These are phyloP conservation scores for Cichladusa arquata DNA, from an alignment of 2,113 vertebrate species.

Conservation along the genomic window DNA sequence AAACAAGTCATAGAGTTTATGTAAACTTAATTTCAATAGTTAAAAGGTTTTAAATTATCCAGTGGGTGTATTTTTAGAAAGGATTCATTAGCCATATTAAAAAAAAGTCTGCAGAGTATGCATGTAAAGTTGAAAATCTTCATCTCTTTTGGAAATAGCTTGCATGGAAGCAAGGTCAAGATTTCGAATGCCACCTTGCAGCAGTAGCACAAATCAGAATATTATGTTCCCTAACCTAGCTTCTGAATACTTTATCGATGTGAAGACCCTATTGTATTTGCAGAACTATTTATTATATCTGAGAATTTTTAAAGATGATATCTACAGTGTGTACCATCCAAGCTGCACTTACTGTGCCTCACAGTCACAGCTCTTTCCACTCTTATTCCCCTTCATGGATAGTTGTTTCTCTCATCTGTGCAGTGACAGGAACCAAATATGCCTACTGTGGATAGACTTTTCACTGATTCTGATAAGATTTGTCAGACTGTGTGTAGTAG, in stretches of 20 bases:
- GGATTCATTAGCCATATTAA: background rate
- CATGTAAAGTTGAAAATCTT: background rate
- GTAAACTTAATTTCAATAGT: background rate
- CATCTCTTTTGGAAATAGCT: background rate
- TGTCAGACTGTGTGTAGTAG: background rate
- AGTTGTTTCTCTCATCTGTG: background rate
- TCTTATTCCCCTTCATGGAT: background rate
- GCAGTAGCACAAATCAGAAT: background rate
- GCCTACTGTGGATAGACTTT: background rate
- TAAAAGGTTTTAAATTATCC: background rate
- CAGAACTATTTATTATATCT: background rate
- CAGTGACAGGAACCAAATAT: background rate
- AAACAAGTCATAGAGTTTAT: background rate
- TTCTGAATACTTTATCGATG: background rate
- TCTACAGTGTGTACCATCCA: background rate
- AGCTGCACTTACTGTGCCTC: background rate
- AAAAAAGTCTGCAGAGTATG: background rate
- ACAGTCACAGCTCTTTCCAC: background rate
- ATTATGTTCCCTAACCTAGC: background rate
- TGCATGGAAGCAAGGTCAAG: background rate
- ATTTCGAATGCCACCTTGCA: background rate
- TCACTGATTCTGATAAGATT: constrained; percentile 5
- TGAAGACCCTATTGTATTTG: background rate
- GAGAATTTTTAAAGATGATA: background rate
- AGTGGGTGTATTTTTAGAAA: background rate